A percentile compares a stretch with the other conserved stretches of the same genome.
These are phyloP conservation scores for Dryoscopus gambensis DNA, from an alignment of 2,113 vertebrate species.

Conservation along the genomic window DNA sequence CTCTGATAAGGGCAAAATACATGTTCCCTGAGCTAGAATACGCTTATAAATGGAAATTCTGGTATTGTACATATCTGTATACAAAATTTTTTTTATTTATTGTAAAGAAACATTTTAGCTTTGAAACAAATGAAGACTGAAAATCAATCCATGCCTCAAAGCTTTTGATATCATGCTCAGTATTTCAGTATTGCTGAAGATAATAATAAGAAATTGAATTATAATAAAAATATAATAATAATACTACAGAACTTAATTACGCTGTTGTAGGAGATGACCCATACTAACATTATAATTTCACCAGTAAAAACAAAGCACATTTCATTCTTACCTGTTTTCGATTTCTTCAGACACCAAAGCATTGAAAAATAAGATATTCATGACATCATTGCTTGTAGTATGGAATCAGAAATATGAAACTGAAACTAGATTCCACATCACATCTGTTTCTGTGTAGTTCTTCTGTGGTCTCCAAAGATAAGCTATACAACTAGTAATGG, in stretches of 20 bases:
- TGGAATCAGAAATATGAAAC: background rate
- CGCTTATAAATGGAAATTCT: background rate
- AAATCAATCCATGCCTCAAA: background rate
- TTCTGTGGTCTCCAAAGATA: background rate
- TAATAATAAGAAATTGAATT: background rate
- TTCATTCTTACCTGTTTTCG: rapidly evolving
- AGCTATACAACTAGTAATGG: background rate
- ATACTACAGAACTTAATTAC: rapidly evolving
- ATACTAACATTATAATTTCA: background rate
- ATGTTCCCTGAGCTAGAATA: background rate
- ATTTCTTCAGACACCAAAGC: background rate
- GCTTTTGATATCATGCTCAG: background rate
- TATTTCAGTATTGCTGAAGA: background rate
- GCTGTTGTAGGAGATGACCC: background rate
- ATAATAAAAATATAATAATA: background rate
- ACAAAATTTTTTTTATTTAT: background rate
- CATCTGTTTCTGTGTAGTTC: background rate
- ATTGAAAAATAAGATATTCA: background rate
- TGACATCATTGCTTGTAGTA: background rate
- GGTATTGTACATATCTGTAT: background rate
- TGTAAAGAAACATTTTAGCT: background rate
- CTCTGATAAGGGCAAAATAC: background rate
- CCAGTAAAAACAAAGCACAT: background rate
- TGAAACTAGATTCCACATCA: background rate
- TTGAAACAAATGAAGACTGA: background rate